phyloP scores from a whole-genome alignment of 37 sponge, comb jelly and placozoan species.

The Lycopodina hypogea region DNA sequence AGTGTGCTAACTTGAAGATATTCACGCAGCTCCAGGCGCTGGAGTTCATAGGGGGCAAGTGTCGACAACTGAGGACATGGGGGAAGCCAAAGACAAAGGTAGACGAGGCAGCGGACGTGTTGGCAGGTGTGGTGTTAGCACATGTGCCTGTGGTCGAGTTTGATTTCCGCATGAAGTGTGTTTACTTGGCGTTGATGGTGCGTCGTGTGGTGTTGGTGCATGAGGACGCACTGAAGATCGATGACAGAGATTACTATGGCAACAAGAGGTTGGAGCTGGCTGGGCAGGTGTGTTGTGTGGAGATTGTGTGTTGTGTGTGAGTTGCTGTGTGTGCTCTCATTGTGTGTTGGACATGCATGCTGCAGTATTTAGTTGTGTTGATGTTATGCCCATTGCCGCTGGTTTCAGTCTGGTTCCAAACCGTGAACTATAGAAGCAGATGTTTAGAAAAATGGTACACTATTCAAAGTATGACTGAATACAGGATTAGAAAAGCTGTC shows the following conservation, averaged over 20 bases:
- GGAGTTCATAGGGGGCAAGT: slow-evolving; percentile 80
- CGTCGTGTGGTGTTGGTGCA: slow-evolving; percentile 80
- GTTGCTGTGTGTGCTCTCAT: neutral
- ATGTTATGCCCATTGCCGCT: no score
- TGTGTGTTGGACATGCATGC: neutral
- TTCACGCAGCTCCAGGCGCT: slow-evolving; percentile 85
- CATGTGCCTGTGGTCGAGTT: slow-evolving; percentile 89
- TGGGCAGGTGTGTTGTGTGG: slow-evolving; percentile 55
- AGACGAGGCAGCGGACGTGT: slow-evolving; percentile 84
- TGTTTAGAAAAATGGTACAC: no score
- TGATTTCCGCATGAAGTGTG: slow-evolving; percentile 82
- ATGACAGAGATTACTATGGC: slow-evolving; percentile 98
- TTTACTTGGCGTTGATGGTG: slow-evolving; percentile 92
- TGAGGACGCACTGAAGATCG: slow-evolving; percentile 49
- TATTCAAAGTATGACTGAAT: no score
- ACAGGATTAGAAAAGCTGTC: no score
- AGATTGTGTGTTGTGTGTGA: neutral
- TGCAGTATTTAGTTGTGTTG: no score
- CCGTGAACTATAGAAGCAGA: no score
- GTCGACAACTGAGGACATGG: slow-evolving; percentile 35
- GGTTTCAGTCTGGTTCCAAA: no score
- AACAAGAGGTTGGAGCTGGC: slow-evolving; percentile 98
- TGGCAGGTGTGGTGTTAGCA: slow-evolving; percentile 77
- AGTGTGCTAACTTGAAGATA: slow-evolving; percentile 68
- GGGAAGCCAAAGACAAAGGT: slow-evolving; percentile 60